Evolutionary conservation across 1,140 invertebrate genomes (phyloP), one percentile per base, ranked within the genome.

Genomic region (Drosophila saltans): DNA sequence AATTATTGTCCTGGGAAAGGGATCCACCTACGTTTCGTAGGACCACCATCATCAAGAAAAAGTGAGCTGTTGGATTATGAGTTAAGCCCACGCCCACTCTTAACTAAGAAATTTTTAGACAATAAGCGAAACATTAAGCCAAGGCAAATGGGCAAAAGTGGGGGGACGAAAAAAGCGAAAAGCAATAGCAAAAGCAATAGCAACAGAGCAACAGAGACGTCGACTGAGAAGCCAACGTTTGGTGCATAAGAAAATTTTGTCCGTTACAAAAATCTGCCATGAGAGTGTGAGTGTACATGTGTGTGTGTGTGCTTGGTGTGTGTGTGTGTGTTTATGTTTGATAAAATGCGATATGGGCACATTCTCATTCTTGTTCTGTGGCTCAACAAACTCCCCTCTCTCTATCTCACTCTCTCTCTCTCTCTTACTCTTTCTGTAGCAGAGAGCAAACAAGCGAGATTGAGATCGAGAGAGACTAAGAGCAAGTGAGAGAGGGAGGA

Each of bases 281-380:
- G 48, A 72, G 77, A 59, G 69, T 55, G 48, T 66, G 40, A 55
- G 69, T 16, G 55, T 56, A 36, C 30, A 63, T 48, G 52, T 69
- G 55, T 45, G 76, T 74, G 59, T 81, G 69, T 70, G 79, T 75
- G 71, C 71, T 16, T 16, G 16, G 69, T 70, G 79, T 75, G 71
- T 73, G 79, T 75, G 71, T 73, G 80, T 83, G 75, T 89, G 80
- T 89, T 83, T 80, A 84, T 89, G 80, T 89, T 89, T 89, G 84
- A 89, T 89, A 89, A 89, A 89, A 89, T 89, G 85, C 85, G 84
- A 89, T 89, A 89, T 89, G 84, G 85, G 85, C 85, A 89, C 84
- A 89, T 89, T 86, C 78, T 78, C 82, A 52, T 52, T 52, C 45
- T 6, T 21, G 45, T 52, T 52, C 45, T 52, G 8, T 52, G 75